Percentiles rank a stretch among this genome's conserved stretches.
Conservation (phyloP, 2,888 invertebrate genomes). For the Hermodice carunculata region DNA sequence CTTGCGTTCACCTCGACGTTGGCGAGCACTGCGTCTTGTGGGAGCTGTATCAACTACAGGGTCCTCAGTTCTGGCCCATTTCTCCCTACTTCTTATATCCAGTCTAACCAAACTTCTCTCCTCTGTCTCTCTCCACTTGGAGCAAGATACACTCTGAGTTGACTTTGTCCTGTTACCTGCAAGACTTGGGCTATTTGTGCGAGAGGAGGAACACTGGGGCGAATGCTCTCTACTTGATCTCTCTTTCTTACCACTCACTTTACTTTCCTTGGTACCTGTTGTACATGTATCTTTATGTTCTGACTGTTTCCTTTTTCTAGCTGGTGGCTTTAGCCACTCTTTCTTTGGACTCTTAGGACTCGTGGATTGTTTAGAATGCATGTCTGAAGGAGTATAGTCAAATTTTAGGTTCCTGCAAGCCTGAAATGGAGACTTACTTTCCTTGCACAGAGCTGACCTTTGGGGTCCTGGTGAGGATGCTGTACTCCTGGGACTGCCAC, state of each 20-base stretch:
- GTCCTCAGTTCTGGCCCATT: too few relatives aligned
- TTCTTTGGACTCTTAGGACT: neutral
- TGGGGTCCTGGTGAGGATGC: neutral
- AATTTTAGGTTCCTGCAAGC: neutral
- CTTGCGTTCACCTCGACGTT: conserved; percentile 21
- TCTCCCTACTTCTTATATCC: too few relatives aligned
- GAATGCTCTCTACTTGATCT: too few relatives aligned
- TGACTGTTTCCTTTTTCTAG: neutral
- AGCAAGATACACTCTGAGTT: neutral
- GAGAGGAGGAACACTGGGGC: too few relatives aligned
- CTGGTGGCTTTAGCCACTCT: conserved; percentile 15
- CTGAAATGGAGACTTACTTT: conserved; percentile 1
- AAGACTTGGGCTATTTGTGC: too few relatives aligned
- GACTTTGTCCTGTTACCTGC: conserved; percentile 5
- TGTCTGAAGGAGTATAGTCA: neutral
- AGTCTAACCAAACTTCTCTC: too few relatives aligned
- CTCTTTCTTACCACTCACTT: neutral
- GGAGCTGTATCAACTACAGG: neutral
- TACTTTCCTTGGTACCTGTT: neutral
- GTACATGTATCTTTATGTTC: neutral
- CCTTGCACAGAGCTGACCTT: too few relatives aligned
- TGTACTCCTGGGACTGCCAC: too few relatives aligned
- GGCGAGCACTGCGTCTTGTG: conserved; percentile 30
- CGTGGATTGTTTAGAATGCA: neutral
- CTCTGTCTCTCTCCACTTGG: neutral